A percentile compares a stretch with the other conserved stretches of the same genome.
Conservation (phyloP, 2,797 vertebrate genomes). For the Ctenosaura bakeri region DNA sequence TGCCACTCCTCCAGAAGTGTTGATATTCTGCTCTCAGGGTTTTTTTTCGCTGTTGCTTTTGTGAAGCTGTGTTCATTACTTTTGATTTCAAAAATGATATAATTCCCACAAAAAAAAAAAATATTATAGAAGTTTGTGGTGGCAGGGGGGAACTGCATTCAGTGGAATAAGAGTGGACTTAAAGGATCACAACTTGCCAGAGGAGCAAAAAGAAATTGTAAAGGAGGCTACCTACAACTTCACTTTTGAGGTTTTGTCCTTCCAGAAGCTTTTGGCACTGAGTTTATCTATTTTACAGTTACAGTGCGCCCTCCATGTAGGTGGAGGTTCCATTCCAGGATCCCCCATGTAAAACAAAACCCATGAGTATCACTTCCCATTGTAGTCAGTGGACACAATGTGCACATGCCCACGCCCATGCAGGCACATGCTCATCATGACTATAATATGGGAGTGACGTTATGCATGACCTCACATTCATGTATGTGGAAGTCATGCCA, state of each 20-base stretch:
- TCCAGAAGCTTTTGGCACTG: slow-evolving; percentile 1
- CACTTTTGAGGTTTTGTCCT: slow-evolving; percentile 58
- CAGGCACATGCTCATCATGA: too few species aligned
- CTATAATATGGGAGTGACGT: too few species aligned
- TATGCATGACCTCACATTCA: too few species aligned
- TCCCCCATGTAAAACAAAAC: too few species aligned
- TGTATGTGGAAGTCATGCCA: too few species aligned
- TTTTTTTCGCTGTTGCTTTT: slow-evolving; percentile 51
- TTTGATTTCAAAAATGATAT: slow-evolving; percentile 69
- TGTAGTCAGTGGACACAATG: too few species aligned
- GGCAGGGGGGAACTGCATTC: slow-evolving; percentile 71
- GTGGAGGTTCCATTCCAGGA: too few species aligned
- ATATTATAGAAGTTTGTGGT: slow-evolving; percentile 76
- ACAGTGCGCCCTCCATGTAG: too few species aligned
- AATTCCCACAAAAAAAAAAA: slow-evolving; percentile 47
- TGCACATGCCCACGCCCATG: too few species aligned
- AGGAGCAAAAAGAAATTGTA: slow-evolving; percentile 71
- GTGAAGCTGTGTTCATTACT: slow-evolving; percentile 73
- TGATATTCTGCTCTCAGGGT: slow-evolving; percentile 47
- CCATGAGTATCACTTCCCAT: too few species aligned
- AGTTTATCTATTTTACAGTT: background rate
- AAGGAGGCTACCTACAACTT: slow-evolving; percentile 78
- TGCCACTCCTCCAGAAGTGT: background rate
- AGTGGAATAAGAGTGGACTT: slow-evolving; percentile 75
- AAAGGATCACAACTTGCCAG: slow-evolving; percentile 64